A percentile compares a stretch with the other conserved stretches of the same genome.
These are phyloP conservation scores for Yponomeuta evonymella DNA, from an alignment of 2,888 invertebrate species.

Conservation along the genomic window DNA sequence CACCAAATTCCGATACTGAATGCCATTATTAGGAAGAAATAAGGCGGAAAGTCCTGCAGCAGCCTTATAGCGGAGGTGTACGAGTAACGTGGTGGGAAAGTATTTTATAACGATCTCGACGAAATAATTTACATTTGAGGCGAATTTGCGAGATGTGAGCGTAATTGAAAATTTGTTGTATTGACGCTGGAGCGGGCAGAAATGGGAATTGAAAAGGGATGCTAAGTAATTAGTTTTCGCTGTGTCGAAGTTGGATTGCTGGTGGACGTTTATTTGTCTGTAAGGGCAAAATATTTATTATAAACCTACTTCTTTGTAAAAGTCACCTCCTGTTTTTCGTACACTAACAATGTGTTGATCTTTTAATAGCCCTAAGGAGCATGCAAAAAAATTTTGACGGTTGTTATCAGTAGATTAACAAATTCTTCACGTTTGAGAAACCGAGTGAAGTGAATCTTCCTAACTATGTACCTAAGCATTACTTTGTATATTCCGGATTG, in stretches of 20 bases:
- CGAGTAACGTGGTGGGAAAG: not conserved
- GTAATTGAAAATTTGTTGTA: slow-evolving; percentile 77
- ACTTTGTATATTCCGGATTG: too few species aligned
- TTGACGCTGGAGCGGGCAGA: slow-evolving; percentile 58
- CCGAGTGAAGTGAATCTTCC: too few species aligned
- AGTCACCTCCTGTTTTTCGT: too few species aligned
- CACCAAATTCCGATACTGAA: not conserved
- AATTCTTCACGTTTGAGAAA: too few species aligned
- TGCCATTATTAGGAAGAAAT: not conserved
- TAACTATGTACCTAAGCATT: too few species aligned
- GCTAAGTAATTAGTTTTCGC: slow-evolving; percentile 53
- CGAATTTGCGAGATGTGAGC: slow-evolving; percentile 72
- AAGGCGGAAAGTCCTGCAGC: slow-evolving; percentile 1
- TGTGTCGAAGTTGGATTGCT: not conserved
- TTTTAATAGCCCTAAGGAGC: too few species aligned
- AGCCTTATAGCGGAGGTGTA: not conserved
- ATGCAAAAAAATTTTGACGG: too few species aligned
- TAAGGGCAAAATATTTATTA: too few species aligned
- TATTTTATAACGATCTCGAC: slow-evolving; percentile 71
- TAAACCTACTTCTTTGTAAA: too few species aligned
- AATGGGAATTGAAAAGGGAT: slow-evolving; percentile 32
- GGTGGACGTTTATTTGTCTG: not conserved
- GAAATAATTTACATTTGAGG: slow-evolving; percentile 75
- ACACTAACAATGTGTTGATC: too few species aligned
- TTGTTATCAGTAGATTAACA: too few species aligned